Evolutionary conservation across 2,888 invertebrate species (phyloP).

Genomic region (Nomada lathburiana): DNA sequence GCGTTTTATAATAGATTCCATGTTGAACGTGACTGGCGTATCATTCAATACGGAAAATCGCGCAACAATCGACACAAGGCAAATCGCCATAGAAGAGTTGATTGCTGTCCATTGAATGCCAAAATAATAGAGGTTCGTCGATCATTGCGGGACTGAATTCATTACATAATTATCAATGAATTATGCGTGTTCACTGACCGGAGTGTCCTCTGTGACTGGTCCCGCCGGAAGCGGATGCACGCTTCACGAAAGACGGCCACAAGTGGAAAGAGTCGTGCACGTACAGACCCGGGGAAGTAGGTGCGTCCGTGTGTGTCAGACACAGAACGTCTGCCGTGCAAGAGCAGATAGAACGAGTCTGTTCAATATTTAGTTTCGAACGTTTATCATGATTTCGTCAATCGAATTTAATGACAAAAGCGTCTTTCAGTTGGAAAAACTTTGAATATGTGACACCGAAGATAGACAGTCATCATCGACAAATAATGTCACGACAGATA

Average conservation of each 20-base stretch:
- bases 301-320: neutral
- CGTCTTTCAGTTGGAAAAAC: no score
- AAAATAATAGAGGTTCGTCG: slow-evolving; percentile 29
- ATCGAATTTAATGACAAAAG: no score
- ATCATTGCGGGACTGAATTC: slow-evolving; percentile 46
- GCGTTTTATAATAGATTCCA: neutral
- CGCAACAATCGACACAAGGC: slow-evolving; percentile 2
- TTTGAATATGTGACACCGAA: no score
- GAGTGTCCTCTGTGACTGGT: slow-evolving; percentile 76
- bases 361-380: no score
- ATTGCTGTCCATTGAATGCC: slow-evolving; percentile 17
- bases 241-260: slow-evolving; percentile 80
- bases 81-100: neutral
- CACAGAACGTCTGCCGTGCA: no score
- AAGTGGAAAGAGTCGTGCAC: slow-evolving; percentile 37
- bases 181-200: slow-evolving; percentile 77
- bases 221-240: slow-evolving; percentile 83
- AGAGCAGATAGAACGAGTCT: no score
- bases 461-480: no score
- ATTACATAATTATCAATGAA: slow-evolving; percentile 74
- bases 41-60: neutral
- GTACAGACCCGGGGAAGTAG: slow-evolving; percentile 23
- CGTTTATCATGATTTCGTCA: no score
- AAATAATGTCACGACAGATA: neutral
- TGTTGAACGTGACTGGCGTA: neutral